Evolutionary conservation across 2,797 vertebrate species (phyloP).

Genomic region (Melanogrammus aeglefinus): DNA sequence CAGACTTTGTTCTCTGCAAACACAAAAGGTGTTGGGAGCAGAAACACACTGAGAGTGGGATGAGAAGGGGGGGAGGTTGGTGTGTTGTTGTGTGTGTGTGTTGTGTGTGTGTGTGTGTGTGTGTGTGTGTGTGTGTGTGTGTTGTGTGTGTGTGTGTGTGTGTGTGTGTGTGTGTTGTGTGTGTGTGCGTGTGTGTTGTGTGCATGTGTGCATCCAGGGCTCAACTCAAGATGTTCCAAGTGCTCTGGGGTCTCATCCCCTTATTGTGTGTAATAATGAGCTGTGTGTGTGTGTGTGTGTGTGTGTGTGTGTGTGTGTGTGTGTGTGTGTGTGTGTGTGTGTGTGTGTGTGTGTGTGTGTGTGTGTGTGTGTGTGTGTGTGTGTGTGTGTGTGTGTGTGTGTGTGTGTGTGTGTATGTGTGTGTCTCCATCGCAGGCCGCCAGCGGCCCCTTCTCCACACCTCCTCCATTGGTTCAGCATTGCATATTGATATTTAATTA

Average conservation of each 20-base stretch:
- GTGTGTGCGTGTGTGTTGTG: constrained; percentile 12
- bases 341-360: constrained; percentile 38
- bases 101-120: too few relatives aligned
- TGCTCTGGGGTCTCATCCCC: constrained; percentile 59
- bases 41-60: neutral
- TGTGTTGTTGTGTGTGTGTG: too few relatives aligned
- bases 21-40: neutral
- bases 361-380: constrained; percentile 54
- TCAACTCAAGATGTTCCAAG: constrained; percentile 62
- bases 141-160: neutral
- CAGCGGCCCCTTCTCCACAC: constrained; percentile 58
- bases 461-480: constrained; percentile 55
- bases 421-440: too few relatives aligned
- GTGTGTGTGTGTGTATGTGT: too few relatives aligned
- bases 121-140: too few relatives aligned
- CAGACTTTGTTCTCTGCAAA: neutral
- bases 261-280: constrained; percentile 69
- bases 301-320: constrained; percentile 37
- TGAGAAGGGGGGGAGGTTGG: neutral
- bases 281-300: constrained; percentile 65
- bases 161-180: constrained; percentile 12
- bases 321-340: constrained; percentile 53
- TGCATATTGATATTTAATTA: constrained; percentile 75
- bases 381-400: constrained; percentile 35
- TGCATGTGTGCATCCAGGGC: constrained; percentile 49